A percentile compares a stretch with the other conserved stretches of the same genome.
Evolutionary conservation across 2,797 vertebrate species (phyloP).

Genomic region (Megaceryle alcyon): DNA sequence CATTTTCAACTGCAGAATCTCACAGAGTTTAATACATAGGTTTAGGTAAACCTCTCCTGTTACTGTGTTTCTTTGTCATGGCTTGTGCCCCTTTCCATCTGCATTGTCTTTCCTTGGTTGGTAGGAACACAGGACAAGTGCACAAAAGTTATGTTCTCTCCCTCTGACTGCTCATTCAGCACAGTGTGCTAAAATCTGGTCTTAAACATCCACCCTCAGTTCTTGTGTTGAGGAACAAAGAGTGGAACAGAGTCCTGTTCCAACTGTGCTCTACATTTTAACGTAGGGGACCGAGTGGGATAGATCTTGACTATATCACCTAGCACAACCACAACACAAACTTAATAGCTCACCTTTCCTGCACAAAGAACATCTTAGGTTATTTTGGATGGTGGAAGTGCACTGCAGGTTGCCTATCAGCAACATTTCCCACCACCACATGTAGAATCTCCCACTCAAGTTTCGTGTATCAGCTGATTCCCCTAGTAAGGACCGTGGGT

Average conservation of each 20-base stretch:
- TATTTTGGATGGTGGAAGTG: not conserved
- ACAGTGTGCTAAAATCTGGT: not conserved
- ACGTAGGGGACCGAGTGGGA: not conserved
- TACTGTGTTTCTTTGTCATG: not conserved
- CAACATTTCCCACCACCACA: not conserved
- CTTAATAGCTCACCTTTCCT: not conserved
- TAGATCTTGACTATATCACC: not conserved
- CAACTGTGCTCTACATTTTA: not conserved
- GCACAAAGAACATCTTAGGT: not conserved
- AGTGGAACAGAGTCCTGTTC: not conserved
- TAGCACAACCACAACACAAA: not conserved
- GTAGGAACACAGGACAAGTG: not conserved
- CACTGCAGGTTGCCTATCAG: not conserved
- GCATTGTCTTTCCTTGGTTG: not conserved
- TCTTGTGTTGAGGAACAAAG: not conserved
- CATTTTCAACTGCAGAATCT: not conserved
- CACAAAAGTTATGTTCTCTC: not conserved
- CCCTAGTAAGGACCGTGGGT: fast-evolving
- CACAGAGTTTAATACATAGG: not conserved
- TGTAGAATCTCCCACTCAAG: not conserved
- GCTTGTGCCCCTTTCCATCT: not conserved
- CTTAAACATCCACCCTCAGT: not conserved
- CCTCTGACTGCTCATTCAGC: not conserved
- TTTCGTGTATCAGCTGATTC: not conserved
- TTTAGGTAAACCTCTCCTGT: not conserved